phyloP scores from a whole-genome alignment of 2,888 invertebrate genomes.

The Macrophya alboannulata region DNA sequence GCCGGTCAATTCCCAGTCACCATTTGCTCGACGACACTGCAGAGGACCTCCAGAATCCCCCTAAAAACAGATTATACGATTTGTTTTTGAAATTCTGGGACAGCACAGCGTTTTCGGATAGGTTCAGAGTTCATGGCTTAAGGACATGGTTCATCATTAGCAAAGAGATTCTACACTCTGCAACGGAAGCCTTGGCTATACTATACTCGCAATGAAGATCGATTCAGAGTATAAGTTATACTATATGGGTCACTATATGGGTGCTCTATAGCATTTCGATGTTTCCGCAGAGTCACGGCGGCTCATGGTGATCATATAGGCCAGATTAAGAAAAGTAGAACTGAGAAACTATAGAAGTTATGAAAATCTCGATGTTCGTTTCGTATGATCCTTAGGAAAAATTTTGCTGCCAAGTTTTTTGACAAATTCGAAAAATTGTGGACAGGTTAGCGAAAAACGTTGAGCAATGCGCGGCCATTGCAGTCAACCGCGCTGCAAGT shows the following conservation, averaged over 20 bases:
- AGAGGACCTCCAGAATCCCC: slow-evolving; percentile 96
- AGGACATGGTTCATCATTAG: background rate
- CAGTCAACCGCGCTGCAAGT: too few relatives aligned
- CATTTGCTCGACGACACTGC: slow-evolving; percentile 89
- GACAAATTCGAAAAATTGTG: too few relatives aligned
- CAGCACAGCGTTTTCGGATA: background rate
- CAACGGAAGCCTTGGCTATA: background rate
- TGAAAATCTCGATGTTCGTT: too few relatives aligned
- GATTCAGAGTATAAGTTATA: too few relatives aligned
- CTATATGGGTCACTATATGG: background rate
- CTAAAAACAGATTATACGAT: slow-evolving; percentile 79
- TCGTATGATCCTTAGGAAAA: too few relatives aligned
- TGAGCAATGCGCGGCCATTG: too few relatives aligned
- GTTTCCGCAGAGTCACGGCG: background rate
- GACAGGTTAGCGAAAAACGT: too few relatives aligned
- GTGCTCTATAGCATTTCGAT: background rate
- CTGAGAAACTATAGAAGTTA: too few relatives aligned
- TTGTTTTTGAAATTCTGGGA: background rate
- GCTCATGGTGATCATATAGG: background rate
- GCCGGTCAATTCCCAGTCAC: slow-evolving; percentile 94
- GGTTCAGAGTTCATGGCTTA: background rate
- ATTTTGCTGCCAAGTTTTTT: too few relatives aligned
- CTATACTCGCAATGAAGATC: background rate
- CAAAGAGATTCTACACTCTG: background rate
- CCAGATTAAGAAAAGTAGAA: background rate